Evolutionary conservation across 2,888 invertebrate genomes (phyloP).

Genomic region (Mechanitis mazaeus): DNA sequence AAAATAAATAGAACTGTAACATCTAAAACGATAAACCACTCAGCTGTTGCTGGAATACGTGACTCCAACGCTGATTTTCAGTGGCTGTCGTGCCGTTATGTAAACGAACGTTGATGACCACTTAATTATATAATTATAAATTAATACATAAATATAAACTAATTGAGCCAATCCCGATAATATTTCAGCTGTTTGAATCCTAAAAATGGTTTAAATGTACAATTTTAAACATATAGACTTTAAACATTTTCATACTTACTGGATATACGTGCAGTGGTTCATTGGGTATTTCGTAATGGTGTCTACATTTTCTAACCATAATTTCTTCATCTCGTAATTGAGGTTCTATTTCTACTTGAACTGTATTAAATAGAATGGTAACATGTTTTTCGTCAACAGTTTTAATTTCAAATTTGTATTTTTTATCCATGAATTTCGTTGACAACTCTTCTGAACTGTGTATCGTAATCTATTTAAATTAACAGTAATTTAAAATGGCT

Average conservation of each 20-base stretch:
- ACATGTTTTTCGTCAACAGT: conserved; percentile 32
- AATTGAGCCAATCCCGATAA: too few species aligned
- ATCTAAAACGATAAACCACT: too few species aligned
- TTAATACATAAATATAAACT: too few species aligned
- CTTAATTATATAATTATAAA: too few species aligned
- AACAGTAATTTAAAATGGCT: too few species aligned
- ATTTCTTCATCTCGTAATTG: conserved; percentile 54
- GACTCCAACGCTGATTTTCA: too few species aligned
- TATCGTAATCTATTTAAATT: conserved; percentile 42
- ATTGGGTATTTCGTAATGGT: conserved; percentile 68
- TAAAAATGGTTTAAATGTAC: too few species aligned
- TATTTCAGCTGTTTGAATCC: too few species aligned
- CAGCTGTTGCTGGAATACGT: too few species aligned
- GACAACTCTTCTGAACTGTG: conserved; percentile 56
- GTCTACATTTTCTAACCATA: conserved; percentile 75
- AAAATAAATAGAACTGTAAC: too few species aligned
- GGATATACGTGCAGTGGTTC: conserved; percentile 43
- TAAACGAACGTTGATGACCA: too few species aligned
- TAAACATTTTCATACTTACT: conserved; percentile 35
- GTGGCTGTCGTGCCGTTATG: too few species aligned
- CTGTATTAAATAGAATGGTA: conserved; percentile 47
- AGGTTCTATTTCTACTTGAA: conserved; percentile 61
- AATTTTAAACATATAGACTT: conserved; percentile 7
- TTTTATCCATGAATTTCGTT: conserved; percentile 44
- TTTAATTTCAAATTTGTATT: conserved; percentile 41